A percentile compares a stretch with the other conserved stretches of the same genome.
phyloP scores from a whole-genome alignment of 64 coral and sea anemone genomes.

The Pachyseris speciosa region DNA sequence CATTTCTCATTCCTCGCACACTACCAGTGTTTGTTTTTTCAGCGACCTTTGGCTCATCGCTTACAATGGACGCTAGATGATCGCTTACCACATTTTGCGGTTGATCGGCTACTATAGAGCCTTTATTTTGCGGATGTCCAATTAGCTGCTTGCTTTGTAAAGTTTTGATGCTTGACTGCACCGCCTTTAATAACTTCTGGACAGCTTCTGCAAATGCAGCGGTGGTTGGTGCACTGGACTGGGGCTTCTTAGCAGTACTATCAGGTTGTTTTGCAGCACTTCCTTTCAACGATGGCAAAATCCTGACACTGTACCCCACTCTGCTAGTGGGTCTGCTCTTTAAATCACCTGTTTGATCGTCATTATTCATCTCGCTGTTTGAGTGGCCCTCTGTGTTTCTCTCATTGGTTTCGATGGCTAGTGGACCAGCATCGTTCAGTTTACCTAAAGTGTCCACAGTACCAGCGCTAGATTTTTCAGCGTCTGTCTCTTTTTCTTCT shows the following conservation, averaged over 20 bases:
- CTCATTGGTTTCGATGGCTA: not conserved
- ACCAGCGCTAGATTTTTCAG: not conserved
- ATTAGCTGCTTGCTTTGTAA: slow-evolving; percentile 21
- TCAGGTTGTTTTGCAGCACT: not conserved
- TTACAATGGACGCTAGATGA: not conserved
- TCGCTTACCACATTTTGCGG: not conserved
- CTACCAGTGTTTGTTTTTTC: slow-evolving; percentile 24
- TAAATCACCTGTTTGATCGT: not conserved
- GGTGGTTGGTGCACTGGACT: not conserved
- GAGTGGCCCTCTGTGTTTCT: not conserved
- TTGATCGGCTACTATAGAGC: not conserved
- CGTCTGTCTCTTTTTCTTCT: not conserved
- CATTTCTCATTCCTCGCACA: slow-evolving; percentile 2
- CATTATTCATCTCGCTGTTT: not conserved
- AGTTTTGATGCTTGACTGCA: slow-evolving; percentile 21
- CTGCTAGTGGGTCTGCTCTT: not conserved
- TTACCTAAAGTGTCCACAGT: slow-evolving; percentile 42
- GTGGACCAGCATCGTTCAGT: slow-evolving; percentile 35
- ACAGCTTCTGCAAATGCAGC: slow-evolving; percentile 38
- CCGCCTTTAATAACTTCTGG: slow-evolving; percentile 13
- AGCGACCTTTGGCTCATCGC: not conserved
- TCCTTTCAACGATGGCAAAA: slow-evolving; percentile 31
- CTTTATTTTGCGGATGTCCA: not conserved
- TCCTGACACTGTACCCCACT: slow-evolving; percentile 22
- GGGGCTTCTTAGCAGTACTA: not conserved